These are phyloP conservation scores for Athalia circularis DNA, from an alignment of 2,888 invertebrate species.

Conservation along the genomic window DNA sequence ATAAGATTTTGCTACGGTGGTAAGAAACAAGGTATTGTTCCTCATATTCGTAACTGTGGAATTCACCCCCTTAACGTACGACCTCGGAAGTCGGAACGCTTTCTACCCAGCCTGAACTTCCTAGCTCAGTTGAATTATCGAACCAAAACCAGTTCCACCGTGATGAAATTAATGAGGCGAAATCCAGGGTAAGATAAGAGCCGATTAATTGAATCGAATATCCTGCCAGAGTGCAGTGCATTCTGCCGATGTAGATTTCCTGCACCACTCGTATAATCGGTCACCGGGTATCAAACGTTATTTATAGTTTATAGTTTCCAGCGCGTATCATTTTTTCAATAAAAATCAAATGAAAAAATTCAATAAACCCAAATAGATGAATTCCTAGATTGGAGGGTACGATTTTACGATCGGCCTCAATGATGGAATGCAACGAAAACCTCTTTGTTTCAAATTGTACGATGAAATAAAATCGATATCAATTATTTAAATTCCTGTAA, in stretches of 20 bases:
- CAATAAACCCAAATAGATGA: not conserved
- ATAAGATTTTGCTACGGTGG: not conserved
- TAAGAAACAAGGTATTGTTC: not conserved
- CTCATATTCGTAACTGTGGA: constrained; percentile 4
- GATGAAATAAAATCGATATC: too few relatives aligned
- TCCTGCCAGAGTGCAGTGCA: not conserved
- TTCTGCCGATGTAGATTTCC: not conserved
- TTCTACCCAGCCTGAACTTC: not conserved
- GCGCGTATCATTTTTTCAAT: not conserved
- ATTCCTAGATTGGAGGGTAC: not conserved
- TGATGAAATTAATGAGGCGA: constrained; percentile 30
- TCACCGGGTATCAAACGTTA: not conserved
- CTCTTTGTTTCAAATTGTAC: too few relatives aligned
- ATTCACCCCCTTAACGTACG: constrained; percentile 1
- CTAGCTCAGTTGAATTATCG: not conserved
- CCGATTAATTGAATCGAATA: constrained; percentile 31
- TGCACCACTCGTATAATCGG: not conserved
- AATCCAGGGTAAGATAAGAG: constrained; percentile 26
- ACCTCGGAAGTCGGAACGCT: not conserved
- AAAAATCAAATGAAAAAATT: not conserved
- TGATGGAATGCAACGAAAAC: too few relatives aligned
- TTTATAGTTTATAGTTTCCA: not conserved
- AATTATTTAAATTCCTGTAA: too few relatives aligned
- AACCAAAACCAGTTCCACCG: not conserved
- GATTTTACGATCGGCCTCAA: too few relatives aligned